phyloP scores from a whole-genome alignment of 1,140 invertebrate species.

The Diachasmimorpha longicaudata region DNA sequence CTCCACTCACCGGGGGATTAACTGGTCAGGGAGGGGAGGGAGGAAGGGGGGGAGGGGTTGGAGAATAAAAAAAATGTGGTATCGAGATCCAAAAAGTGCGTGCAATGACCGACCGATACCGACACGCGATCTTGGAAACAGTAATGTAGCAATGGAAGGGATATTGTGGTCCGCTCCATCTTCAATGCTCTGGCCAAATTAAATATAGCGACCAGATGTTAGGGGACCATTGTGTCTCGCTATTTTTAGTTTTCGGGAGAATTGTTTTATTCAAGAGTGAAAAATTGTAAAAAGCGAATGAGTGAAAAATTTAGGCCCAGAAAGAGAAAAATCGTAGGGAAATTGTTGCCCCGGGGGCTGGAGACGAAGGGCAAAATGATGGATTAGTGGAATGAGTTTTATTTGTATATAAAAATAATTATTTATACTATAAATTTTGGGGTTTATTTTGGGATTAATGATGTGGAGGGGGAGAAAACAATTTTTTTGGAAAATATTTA shows the following conservation, averaged over 20 bases:
- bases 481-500: too few relatives aligned
- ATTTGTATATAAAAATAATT: too few relatives aligned
- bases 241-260: not conserved
- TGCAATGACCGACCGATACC: slow-evolving; percentile 51
- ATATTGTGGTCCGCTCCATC: not conserved
- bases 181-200: not conserved
- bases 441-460: too few relatives aligned
- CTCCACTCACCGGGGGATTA: slow-evolving; percentile 6
- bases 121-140: slow-evolving; percentile 34
- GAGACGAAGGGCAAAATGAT: too few relatives aligned
- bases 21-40: not conserved
- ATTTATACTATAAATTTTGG: too few relatives aligned
- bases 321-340: too few relatives aligned
- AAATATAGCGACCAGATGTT: not conserved
- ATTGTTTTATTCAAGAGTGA: not conserved
- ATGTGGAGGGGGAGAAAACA: too few relatives aligned
- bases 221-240: not conserved
- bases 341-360: too few relatives aligned
- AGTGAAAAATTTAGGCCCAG: not conserved
- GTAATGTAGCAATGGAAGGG: slow-evolving; percentile 13
- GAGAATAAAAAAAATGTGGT: slow-evolving; percentile 36
- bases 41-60: slow-evolving; percentile 27
- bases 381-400: too few relatives aligned
- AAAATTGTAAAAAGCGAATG: too few relatives aligned
- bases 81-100: slow-evolving; percentile 48